A percentile compares a stretch with the other conserved stretches of the same genome.
Conservation (phyloP, 1,140 invertebrate species). For the Solenopsis invicta region DNA sequence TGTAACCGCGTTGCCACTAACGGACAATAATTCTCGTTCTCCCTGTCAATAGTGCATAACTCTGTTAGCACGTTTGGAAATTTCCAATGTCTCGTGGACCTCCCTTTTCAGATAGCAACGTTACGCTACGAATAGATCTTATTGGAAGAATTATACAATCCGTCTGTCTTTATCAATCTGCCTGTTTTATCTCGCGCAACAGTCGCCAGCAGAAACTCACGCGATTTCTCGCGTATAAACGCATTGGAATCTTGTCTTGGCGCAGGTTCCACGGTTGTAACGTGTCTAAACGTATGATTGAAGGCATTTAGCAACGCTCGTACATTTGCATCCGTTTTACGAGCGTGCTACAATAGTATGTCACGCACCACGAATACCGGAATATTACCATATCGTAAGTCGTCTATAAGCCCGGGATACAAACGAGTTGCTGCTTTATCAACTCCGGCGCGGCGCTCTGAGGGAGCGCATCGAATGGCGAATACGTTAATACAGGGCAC, state of each 20-base stretch:
- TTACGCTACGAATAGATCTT: neutral
- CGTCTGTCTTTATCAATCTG: conserved; percentile 12
- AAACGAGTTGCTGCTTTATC: conserved; percentile 39
- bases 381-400: conserved; percentile 41
- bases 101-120: neutral
- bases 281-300: conserved; percentile 36
- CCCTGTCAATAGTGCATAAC: neutral
- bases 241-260: conserved; percentile 33
- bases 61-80: conserved; percentile 2
- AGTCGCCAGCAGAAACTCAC: neutral
- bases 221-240: neutral
- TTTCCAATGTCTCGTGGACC: neutral
- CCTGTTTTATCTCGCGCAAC: conserved; percentile 19
- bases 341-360: conserved; percentile 54
- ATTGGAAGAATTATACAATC: neutral
- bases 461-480: conserved; percentile 45
- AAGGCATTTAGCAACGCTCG: conserved; percentile 41
- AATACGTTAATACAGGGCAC: conserved; percentile 52
- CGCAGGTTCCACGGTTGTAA: conserved; percentile 18
- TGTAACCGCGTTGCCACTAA: conserved; percentile 21
- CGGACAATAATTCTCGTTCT: conserved; percentile 19
- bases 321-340: conserved; percentile 49
- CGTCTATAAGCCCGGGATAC: conserved; percentile 1
- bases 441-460: conserved; percentile 4
- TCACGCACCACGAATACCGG: conserved; percentile 31